Evolutionary conservation across 2,797 vertebrate species (phyloP), one percentile per base, ranked within the genome.

Genomic region (Valencia hispanica): DNA sequence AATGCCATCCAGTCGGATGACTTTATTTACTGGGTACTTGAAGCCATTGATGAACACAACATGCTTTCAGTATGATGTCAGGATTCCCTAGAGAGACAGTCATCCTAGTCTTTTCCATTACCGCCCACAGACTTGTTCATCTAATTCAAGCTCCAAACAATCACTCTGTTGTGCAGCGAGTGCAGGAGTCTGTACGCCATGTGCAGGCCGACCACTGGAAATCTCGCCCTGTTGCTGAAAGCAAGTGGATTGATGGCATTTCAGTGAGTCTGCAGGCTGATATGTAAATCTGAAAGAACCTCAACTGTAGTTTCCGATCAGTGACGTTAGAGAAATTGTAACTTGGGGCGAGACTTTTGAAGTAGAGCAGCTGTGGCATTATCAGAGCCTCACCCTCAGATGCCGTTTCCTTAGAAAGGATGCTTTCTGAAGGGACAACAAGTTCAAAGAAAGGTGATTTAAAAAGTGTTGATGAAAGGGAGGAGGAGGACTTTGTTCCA

Each of bases 111-210:
- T 90, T 91, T 87, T 88, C 89, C 84, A 90, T 76, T 27, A 75
- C 87, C 86, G 68, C 92, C 93, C 91, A 94, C 93, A 71, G 82
- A 87, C 88, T 82, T 85, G 82, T 92, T 87, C 86, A 89, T 87
- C 90, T 91, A 85, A 89, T 88, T 91, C 90, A 83, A 79, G 59
- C 55, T 30, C 45, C 36, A 63, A 68, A 94, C 92, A 95, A 93
- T 93, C 82, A 30, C 48, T 70, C 87, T 81, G 90, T 94, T 94
- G 90, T 94, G 51, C n/a, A 5, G 30, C 3, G 41, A 81, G 77
- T 25, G 73, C 82, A 77, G 80, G 77, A 80, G 79, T 77, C 30
- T 70, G 77, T 39, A 4, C 51, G 55, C 86, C 88, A 70, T 87
- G 80, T 63, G 80, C 84, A 69, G 79, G 90, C 79, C 51, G 71